Percentiles rank a stretch among this genome's conserved stretches.
Evolutionary conservation across 1,140 invertebrate genomes (phyloP).

Genomic region (Antheraea mylitta): DNA sequence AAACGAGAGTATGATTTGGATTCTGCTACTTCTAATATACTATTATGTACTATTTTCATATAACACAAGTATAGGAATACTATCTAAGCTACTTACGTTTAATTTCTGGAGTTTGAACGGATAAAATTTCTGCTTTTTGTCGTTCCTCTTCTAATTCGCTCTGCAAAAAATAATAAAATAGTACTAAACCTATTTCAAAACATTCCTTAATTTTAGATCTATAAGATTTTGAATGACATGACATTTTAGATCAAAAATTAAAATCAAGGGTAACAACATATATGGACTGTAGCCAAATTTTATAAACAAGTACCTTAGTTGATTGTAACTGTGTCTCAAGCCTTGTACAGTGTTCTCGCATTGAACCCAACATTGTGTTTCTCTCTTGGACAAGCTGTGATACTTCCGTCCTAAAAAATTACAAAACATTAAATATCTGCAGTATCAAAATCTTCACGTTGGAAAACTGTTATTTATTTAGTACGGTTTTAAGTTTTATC

Average conservation of each 20-base stretch:
- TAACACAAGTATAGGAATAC: neutral
- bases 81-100: conserved; percentile 63
- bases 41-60: too few relatives aligned
- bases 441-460: neutral
- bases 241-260: too few relatives aligned
- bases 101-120: conserved; percentile 68
- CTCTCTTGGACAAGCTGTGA: conserved; percentile 61
- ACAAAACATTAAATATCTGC: neutral
- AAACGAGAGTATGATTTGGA: too few relatives aligned
- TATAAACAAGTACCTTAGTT: conserved; percentile 49
- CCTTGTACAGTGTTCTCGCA: conserved; percentile 57
- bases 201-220: too few relatives aligned
- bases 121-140: conserved; percentile 53
- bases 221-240: too few relatives aligned
- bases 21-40: too few relatives aligned
- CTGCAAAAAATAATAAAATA: conserved; percentile 29
- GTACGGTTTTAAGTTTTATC: too few relatives aligned
- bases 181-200: neutral
- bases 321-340: conserved; percentile 53
- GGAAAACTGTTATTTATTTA: too few relatives aligned
- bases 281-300: too few relatives aligned
- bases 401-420: conserved; percentile 45
- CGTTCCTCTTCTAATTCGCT: conserved; percentile 61
- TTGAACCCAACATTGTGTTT: conserved; percentile 61
- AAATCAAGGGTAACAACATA: too few relatives aligned